Evolutionary conservation across 2,797 vertebrate genomes (phyloP).

Genomic region (Gymnothorax reevesii): DNA sequence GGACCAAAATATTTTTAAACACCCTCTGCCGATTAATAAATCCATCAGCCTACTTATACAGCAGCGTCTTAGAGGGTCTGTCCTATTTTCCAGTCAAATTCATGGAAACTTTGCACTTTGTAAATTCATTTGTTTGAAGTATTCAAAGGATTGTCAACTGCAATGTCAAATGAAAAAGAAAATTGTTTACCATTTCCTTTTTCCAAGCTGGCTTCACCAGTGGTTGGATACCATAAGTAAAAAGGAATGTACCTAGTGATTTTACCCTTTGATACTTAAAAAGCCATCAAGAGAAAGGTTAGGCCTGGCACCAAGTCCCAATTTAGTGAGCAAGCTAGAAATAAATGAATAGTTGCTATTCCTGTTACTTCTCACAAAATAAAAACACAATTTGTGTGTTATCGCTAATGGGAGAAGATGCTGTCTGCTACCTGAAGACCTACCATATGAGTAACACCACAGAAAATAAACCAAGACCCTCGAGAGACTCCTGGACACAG

Average conservation of each 20-base stretch:
- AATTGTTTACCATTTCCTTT: not conserved
- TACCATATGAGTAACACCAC: not conserved
- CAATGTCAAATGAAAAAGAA: not conserved
- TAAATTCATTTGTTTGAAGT: not conserved
- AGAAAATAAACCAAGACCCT: not conserved
- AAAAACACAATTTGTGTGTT: not conserved
- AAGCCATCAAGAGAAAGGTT: not conserved
- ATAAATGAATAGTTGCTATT: not conserved
- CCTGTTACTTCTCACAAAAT: not conserved
- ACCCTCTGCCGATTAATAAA: not conserved
- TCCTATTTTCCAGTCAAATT: slow-evolving; percentile 1
- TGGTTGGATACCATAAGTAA: not conserved
- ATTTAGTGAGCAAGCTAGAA: not conserved
- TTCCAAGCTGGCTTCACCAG: not conserved
- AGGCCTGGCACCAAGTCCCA: not conserved
- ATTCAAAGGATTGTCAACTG: not conserved
- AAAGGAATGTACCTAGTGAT: not conserved
- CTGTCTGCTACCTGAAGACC: not conserved
- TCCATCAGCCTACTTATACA: not conserved
- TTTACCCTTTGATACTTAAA: not conserved
- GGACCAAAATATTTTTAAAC: not conserved
- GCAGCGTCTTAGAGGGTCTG: not conserved
- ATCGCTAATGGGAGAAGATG: not conserved
- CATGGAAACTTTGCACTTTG: not conserved
- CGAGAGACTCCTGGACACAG: not conserved